Evolutionary conservation across 2,888 invertebrate species (phyloP), one percentile per base, ranked within the genome.

Genomic region (Actias luna): DNA sequence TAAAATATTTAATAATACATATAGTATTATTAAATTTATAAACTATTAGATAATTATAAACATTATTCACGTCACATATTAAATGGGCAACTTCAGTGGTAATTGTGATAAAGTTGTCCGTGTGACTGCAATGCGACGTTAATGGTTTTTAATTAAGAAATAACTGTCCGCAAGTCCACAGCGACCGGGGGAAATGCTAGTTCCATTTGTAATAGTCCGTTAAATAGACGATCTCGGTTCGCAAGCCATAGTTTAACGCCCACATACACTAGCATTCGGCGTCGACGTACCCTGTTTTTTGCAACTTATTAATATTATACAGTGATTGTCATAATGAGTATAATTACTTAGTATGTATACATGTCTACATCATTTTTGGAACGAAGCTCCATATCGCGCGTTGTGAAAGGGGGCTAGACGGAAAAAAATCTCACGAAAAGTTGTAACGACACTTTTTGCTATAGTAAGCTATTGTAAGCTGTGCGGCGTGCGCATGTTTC

Each of bases 61-160:
- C 42, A 31, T 31, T 14, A 16, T 50, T 42, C n/a, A 27, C 27
- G 27, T 31, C 52, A 18, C 61, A 25, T 35, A 42, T 31, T 31
- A 62, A 58, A 42, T 42, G 58, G 42, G 42, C 33, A 58, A 31
- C 31, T 55, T 42, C 42, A 57, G 18, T 67, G 69, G 67, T 68
- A 73, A 73, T 74, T 72, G 70, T 70, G 76, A 74, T 70, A 69
- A 64, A 67, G 58, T 27, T 62, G 62, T 39, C 29, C 52, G 36
- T 35, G 57, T 42, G 35, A 60, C 14, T n/a, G 42, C 55, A 63
- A 27, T 46, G 60, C 50, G 25, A 60, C 67, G 73, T 71, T 81
- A 82, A 83, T 82, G 77, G 66, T 58, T 73, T 76, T 77, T 82
- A 80, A 84, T 84, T 82, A 84, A 79, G 75, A 68, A 69, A 78